phyloP scores from a whole-genome alignment of 2,888 invertebrate species.

The Frankliniella intonsa region DNA sequence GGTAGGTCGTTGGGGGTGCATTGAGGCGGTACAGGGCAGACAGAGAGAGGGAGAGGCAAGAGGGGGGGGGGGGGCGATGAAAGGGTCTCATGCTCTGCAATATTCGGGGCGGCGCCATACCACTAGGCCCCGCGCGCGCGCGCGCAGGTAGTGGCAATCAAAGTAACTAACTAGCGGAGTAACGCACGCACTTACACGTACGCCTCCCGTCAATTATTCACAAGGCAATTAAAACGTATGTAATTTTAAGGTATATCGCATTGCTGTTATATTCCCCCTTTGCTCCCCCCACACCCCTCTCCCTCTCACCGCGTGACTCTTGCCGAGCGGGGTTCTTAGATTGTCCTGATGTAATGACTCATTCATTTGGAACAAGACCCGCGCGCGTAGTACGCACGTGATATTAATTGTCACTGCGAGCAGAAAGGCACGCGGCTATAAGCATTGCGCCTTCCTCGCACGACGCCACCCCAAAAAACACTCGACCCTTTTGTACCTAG shows the following conservation, averaged over 20 bases:
- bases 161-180: constrained; percentile 18
- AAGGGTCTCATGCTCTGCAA: background rate
- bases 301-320: background rate
- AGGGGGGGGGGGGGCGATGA: background rate
- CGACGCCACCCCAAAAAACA: too few relatives aligned
- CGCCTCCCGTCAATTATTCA: background rate
- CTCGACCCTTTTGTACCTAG: too few relatives aligned
- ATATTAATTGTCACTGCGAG: background rate
- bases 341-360: constrained; percentile 20
- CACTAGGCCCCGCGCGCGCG: background rate
- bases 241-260: constrained; percentile 15
- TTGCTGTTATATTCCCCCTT: too few relatives aligned
- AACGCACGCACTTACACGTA: background rate
- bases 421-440: constrained; percentile 3
- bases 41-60: background rate
- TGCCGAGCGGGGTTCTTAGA: background rate
- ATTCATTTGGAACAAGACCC: constrained; percentile 5
- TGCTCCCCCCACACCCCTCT: background rate
- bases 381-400: background rate
- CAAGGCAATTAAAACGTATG: constrained; percentile 23
- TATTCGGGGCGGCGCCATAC: background rate
- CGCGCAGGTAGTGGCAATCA: constrained; percentile 13
- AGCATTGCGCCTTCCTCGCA: too few relatives aligned
- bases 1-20: too few relatives aligned
- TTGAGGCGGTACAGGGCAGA: background rate